Evolutionary conservation across 2,888 invertebrate species (phyloP).

Genomic region (Bursaphelenchus okinawaensis): DNA sequence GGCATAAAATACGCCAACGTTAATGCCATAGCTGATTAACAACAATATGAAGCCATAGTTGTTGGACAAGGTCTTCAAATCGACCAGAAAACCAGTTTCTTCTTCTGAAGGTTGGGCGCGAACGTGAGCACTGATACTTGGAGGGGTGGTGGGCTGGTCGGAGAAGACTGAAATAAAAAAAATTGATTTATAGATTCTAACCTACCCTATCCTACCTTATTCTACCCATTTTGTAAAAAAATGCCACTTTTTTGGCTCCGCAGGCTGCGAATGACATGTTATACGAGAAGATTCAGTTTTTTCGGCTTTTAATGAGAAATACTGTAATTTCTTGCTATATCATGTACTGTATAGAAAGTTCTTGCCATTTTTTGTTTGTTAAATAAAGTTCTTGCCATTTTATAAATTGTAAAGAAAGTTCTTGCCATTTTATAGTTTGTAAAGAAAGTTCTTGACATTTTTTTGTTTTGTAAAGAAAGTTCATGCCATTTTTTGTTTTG

Average conservation of each 20-base stretch:
- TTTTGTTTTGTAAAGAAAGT: too few relatives aligned
- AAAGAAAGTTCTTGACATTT: too few relatives aligned
- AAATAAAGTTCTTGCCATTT: too few relatives aligned
- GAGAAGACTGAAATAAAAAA: slow-evolving; percentile 72
- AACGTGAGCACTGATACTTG: slow-evolving; percentile 81
- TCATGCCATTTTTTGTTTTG: too few relatives aligned
- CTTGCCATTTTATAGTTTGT: too few relatives aligned
- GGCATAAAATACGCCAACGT: slow-evolving; percentile 92
- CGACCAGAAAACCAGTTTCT: slow-evolving; percentile 64
- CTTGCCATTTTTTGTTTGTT: too few relatives aligned
- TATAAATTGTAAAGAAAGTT: too few relatives aligned
- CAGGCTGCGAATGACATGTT: too few relatives aligned
- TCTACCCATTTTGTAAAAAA: not conserved
- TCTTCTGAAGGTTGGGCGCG: slow-evolving; percentile 59
- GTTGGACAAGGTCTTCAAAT: slow-evolving; percentile 66
- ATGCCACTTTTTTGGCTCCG: not conserved
- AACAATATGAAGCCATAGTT: slow-evolving; percentile 56
- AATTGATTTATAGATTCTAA: slow-evolving; percentile 6
- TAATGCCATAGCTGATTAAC: slow-evolving; percentile 65
- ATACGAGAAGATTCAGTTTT: too few relatives aligned
- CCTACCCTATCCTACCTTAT: not conserved
- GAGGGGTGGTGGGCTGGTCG: slow-evolving; percentile 78
- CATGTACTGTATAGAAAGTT: too few relatives aligned
- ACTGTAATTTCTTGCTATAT: too few relatives aligned
- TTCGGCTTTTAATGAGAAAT: too few relatives aligned